phyloP scores from a whole-genome alignment of 2,797 vertebrate genomes.

The Serranus cabrilla region DNA sequence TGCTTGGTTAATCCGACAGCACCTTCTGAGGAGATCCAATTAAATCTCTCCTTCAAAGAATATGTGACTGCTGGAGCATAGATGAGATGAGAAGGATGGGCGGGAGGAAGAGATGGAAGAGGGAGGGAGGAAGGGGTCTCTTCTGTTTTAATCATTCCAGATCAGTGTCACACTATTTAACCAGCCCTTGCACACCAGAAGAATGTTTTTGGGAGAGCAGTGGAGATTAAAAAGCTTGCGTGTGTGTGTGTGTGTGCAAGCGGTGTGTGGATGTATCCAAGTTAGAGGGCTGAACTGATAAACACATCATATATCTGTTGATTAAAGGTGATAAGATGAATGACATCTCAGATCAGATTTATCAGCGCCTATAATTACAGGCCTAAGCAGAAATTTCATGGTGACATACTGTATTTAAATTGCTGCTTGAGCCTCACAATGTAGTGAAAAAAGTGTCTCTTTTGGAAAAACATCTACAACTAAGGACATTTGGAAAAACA shows the following conservation, averaged over 20 bases:
- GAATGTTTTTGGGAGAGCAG: constrained; percentile 55
- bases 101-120: constrained; percentile 22
- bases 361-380: constrained; percentile 53
- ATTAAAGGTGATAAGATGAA: constrained; percentile 74
- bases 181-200: constrained; percentile 49
- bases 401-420: constrained; percentile 46
- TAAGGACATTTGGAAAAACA: no score
- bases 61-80: constrained; percentile 79
- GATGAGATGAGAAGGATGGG: constrained; percentile 75
- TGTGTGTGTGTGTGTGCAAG: neutral
- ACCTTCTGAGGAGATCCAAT: constrained; percentile 87
- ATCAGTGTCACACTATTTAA: constrained; percentile 78
- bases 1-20: constrained; percentile 87
- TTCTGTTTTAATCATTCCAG: constrained; percentile 83
- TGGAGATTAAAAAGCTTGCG: constrained; percentile 42
- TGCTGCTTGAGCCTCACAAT: constrained; percentile 1
- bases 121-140: constrained; percentile 43
- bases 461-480: no score
- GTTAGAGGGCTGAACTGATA: constrained; percentile 47
- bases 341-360: constrained; percentile 52
- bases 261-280: neutral
- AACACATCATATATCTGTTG: constrained; percentile 66
- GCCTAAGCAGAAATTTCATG: constrained; percentile 33
- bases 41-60: constrained; percentile 87
- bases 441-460: neutral